Percentiles rank a stretch among this genome's conserved stretches.
These are phyloP conservation scores for Syngnathus typhle DNA, from an alignment of 2,113 vertebrate species.

Conservation along the genomic window DNA sequence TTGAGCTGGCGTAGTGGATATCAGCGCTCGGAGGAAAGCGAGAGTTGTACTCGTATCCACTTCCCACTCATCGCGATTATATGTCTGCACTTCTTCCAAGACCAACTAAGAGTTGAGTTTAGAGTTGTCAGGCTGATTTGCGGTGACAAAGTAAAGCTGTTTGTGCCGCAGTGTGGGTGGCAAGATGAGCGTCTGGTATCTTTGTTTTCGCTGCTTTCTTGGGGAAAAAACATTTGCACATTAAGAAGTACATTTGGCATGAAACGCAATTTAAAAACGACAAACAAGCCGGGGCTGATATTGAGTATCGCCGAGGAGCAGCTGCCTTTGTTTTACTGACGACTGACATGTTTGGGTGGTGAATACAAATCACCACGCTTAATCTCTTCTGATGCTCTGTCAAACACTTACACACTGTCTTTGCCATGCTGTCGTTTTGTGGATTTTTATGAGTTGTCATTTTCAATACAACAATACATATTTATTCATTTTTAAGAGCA, in stretches of 20 bases:
- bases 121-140: slow-evolving; percentile 1
- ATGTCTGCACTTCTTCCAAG: slow-evolving; percentile 1
- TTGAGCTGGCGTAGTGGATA: not conserved
- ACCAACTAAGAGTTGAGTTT: not conserved
- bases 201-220: not conserved
- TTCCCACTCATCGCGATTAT: slow-evolving; percentile 7
- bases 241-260: not conserved
- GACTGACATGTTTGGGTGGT: not conserved
- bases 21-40: slow-evolving; percentile 9
- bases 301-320: not conserved
- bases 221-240: not conserved
- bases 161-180: slow-evolving; percentile 2
- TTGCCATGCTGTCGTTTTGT: not conserved
- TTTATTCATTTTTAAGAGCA: not conserved
- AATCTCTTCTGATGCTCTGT: not conserved
- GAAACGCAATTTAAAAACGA: not conserved
- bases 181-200: not conserved
- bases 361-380: not conserved
- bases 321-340: not conserved
- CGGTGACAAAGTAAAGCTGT: not conserved
- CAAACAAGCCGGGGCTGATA: not conserved
- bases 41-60: not conserved
- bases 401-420: not conserved
- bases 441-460: not conserved
- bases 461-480: slow-evolving; percentile 1